phyloP scores from a whole-genome alignment of 1,140 invertebrate species.

The Chrysopa pallens region DNA sequence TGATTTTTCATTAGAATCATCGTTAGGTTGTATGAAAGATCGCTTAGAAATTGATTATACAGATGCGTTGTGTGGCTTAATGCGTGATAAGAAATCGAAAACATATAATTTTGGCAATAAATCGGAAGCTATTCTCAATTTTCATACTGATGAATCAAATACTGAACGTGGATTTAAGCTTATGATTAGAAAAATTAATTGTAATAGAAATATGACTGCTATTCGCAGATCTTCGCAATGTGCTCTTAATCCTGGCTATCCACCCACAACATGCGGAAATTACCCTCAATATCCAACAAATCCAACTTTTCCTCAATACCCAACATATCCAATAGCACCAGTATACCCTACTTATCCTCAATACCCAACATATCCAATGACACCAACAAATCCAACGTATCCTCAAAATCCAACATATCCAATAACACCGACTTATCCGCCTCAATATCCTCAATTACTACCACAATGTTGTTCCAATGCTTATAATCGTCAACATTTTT shows the following conservation, averaged over 20 bases:
- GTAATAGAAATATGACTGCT: too few species aligned
- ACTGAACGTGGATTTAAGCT: conserved; percentile 25
- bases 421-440: neutral
- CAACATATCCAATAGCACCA: neutral
- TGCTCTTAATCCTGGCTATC: too few species aligned
- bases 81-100: too few species aligned
- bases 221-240: too few species aligned
- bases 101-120: too few species aligned
- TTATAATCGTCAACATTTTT: conserved; percentile 26
- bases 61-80: conserved; percentile 25
- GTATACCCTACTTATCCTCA: neutral
- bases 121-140: too few species aligned
- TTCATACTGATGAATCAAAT: conserved; percentile 8
- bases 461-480: conserved; percentile 24
- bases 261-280: too few species aligned
- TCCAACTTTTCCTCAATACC: neutral
- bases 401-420: conserved; percentile 1
- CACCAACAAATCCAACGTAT: neutral
- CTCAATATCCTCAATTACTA: conserved; percentile 2
- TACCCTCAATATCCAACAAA: neutral
- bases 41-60: conserved; percentile 23
- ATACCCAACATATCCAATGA: neutral
- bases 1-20: conserved; percentile 28
- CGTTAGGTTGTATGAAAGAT: conserved; percentile 27
- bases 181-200: conserved; percentile 21